Conservation (phyloP, 2,113 vertebrate genomes). For the Pedetes capensis region DNA sequence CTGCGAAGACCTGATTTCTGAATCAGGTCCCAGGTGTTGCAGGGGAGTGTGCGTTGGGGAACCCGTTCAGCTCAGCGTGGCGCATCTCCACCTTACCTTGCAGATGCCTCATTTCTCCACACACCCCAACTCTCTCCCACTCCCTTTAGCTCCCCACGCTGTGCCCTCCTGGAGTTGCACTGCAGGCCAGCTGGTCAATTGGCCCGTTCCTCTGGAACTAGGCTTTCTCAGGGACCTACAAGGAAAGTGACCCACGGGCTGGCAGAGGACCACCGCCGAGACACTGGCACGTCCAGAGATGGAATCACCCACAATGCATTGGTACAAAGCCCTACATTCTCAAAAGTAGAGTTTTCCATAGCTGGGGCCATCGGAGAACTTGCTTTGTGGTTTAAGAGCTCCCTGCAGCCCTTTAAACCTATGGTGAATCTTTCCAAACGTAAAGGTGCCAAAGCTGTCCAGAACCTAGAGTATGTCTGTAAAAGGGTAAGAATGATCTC, state of each 20-base stretch:
- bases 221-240: not conserved
- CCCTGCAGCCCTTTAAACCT: not conserved
- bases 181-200: accelerated
- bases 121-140: accelerated
- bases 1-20: not conserved
- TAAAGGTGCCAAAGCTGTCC: not conserved
- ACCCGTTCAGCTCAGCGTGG: accelerated
- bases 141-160: accelerated
- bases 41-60: accelerated
- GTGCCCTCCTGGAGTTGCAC: not conserved
- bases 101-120: accelerated
- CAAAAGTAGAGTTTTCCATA: accelerated
- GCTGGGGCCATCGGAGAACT: accelerated
- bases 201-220: accelerated
- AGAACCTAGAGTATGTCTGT: not conserved
- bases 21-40: not conserved
- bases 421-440: not conserved
- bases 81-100: not conserved
- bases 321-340: accelerated
- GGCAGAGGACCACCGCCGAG: accelerated
- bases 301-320: accelerated
- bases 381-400: not conserved
- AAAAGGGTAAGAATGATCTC: not conserved
- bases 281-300: accelerated
- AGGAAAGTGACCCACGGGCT: accelerated